Evolutionary conservation across 2,888 invertebrate genomes (phyloP), one percentile per base, ranked within the genome.

Genomic region (Automeris io): DNA sequence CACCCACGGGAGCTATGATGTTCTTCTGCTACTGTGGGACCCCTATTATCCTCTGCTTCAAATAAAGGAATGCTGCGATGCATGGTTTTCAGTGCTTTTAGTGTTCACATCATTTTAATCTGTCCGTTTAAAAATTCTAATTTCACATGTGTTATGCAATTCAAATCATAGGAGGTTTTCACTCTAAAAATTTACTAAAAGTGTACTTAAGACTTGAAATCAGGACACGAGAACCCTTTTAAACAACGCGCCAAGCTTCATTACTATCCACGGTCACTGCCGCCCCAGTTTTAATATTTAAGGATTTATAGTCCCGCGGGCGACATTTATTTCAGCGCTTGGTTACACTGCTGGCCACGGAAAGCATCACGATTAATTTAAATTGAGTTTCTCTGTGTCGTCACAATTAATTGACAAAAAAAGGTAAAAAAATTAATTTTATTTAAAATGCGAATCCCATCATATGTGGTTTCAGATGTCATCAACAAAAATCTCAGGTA

Each of bases 311-410:
- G 58, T 57, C 64, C 61, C 61, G 43, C 45, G 54, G 75, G 80
- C 59, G 64, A 73, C 74, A 79, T 80, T 74, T 70, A 77, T 80
- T 78, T 73, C 55, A 54, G 57, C 63, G 56, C 59, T 57, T 60
- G 54, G 47, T 57, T 76, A 66, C 68, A 73, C 54, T 64, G 44
- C 54, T 47, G 59, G 61, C 60, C 66, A 61, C 49, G 51, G 53
- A 46, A 60, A 58, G 57, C 56, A 47, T 54, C 48, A 47, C 50
- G 52, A 49, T 52, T 63, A 52, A 49, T 62, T 57, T 57, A 52
- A 54, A 58, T 54, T 52, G 42, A 51, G 45, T 48, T 56, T 56
- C 49, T 51, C 52, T 31, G 37, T 26, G 6, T 26, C 22, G 8
- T 31, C 23, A 11, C 13, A 31, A 37, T 37, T 37, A 37, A 37